These are phyloP conservation scores for Trichonephila clavata DNA, from an alignment of 1,140 invertebrate species.

Conservation along the genomic window DNA sequence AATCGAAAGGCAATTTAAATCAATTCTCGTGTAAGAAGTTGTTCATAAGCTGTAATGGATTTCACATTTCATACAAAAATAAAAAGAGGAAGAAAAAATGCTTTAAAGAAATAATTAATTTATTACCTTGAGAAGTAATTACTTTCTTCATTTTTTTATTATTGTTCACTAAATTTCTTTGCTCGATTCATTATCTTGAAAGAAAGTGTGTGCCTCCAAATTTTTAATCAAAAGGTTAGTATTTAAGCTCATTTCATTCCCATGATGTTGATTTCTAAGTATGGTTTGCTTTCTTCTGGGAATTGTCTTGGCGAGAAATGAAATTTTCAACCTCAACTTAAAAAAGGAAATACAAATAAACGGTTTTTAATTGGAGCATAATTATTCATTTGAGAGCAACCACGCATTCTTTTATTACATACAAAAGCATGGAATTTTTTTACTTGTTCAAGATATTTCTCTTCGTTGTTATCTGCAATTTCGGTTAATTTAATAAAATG, in stretches of 20 bases:
- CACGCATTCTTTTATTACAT: not conserved
- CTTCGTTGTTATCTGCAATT: not conserved
- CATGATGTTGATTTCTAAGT: not conserved
- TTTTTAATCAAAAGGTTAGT: slow-evolving; percentile 2
- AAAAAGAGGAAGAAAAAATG: not conserved
- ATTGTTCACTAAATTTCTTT: not conserved
- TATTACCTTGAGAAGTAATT: slow-evolving; percentile 22
- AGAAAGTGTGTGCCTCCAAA: not conserved
- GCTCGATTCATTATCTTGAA: too few relatives aligned
- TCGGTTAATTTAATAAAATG: not conserved
- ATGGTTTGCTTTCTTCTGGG: not conserved
- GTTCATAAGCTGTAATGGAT: slow-evolving; percentile 12
- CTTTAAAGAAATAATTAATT: slow-evolving; percentile 4
- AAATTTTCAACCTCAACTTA: not conserved
- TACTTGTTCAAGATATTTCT: not conserved
- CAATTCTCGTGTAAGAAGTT: not conserved
- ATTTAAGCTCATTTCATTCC: not conserved
- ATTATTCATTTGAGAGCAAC: not conserved
- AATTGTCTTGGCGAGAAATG: not conserved
- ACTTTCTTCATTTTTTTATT: not conserved
- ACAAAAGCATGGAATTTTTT: not conserved
- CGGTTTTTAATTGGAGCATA: slow-evolving; percentile 18
- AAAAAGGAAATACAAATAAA: not conserved
- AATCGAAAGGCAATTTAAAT: not conserved
- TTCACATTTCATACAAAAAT: not conserved